phyloP scores from a whole-genome alignment of 37 sponge, comb jelly and placozoan species.

The Cladorhizidae sp. region DNA sequence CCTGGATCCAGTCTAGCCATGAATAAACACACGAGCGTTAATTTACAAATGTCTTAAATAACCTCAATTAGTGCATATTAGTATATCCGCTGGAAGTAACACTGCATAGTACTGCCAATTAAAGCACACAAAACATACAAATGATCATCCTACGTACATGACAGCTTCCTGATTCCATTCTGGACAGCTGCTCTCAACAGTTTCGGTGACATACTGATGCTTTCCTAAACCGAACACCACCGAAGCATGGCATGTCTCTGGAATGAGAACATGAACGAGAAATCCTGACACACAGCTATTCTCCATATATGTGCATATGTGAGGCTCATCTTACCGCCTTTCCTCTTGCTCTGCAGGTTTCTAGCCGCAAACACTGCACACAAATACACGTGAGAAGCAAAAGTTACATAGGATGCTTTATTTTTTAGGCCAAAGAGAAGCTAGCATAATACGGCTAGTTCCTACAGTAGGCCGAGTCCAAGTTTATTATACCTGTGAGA shows the following conservation, averaged over 20 bases:
- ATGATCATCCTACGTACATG: constrained; percentile 48
- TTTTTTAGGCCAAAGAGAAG: no score
- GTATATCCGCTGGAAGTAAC: no score
- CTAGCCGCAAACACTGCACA: constrained; percentile 60
- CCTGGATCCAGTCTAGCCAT: no score
- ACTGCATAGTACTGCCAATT: no score
- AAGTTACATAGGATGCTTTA: no score
- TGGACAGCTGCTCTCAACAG: constrained; percentile 63
- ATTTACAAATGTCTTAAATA: no score
- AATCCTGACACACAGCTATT: background rate
- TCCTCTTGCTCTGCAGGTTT: constrained; percentile 56
- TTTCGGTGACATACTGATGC: constrained; percentile 63
- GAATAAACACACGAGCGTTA: no score
- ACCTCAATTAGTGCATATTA: no score
- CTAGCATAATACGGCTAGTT: no score
- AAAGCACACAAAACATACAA: background rate
- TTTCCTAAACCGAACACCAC: constrained; percentile 89
- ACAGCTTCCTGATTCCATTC: constrained; percentile 83
- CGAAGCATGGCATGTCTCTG: constrained; percentile 43
- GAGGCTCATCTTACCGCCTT: constrained; percentile 51
- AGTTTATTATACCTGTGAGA: constrained; percentile 26
- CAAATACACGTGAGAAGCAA: background rate
- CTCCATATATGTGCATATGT: background rate
- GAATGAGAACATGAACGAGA: background rate
- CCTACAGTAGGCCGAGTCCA: background rate